phyloP scores from a whole-genome alignment of 2,113 vertebrate species.

The Syngnathus typhle region DNA sequence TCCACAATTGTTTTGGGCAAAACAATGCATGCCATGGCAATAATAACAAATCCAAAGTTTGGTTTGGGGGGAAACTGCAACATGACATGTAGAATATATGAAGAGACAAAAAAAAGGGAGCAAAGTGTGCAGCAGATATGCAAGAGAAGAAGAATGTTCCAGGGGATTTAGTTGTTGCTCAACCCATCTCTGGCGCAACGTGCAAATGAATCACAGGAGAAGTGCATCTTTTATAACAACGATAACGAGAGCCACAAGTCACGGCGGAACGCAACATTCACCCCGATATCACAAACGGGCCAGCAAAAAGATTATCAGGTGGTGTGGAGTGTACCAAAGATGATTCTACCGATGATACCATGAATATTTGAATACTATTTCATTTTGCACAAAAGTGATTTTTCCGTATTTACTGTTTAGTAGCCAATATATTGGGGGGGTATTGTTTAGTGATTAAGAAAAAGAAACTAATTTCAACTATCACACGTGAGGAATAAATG shows the following conservation, averaged over 20 bases:
- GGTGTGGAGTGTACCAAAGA: too few relatives aligned
- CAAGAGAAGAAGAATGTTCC: constrained; percentile 27
- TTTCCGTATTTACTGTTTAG: too few relatives aligned
- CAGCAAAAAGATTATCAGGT: too few relatives aligned
- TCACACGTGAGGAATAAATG: too few relatives aligned
- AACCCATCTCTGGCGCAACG: constrained; percentile 31
- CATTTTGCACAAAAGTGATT: too few relatives aligned
- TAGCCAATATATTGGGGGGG: too few relatives aligned
- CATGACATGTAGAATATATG: background rate
- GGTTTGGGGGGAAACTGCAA: background rate
- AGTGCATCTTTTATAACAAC: constrained; percentile 3
- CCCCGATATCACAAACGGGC: too few relatives aligned
- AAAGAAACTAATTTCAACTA: too few relatives aligned
- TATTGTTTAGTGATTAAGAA: too few relatives aligned
- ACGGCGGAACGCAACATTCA: too few relatives aligned
- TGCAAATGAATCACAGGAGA: constrained; percentile 8
- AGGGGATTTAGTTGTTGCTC: constrained; percentile 36
- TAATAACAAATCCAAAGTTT: background rate
- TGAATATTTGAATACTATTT: too few relatives aligned
- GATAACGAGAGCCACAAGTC: background rate
- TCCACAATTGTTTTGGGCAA: background rate
- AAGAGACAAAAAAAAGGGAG: background rate
- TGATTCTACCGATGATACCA: too few relatives aligned
- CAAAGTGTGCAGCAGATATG: background rate
- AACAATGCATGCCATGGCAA: background rate